Evolutionary conservation across 2,797 vertebrate genomes (phyloP).

Genomic region (Chaenodraco wilsoni): DNA sequence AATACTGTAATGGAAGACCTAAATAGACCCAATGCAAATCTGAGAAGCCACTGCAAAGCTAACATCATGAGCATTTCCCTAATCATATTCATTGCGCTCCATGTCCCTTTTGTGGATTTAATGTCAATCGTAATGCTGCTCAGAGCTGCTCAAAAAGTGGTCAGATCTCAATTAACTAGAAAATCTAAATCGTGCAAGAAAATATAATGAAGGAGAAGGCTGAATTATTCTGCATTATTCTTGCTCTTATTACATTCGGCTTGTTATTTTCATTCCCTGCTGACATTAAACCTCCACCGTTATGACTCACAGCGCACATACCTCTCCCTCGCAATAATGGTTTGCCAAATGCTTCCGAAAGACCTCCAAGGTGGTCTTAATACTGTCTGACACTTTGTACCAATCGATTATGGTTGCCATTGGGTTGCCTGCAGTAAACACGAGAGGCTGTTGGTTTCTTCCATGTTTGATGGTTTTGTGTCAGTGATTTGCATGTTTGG

Average conservation of each 20-base stretch:
- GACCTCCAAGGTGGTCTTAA: conserved; percentile 76
- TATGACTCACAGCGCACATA: conserved; percentile 35
- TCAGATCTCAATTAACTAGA: conserved; percentile 28
- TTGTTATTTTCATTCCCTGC: conserved; percentile 48
- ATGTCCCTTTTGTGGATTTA: conserved; percentile 28
- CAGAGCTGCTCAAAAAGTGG: conserved; percentile 10
- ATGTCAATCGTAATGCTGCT: conserved; percentile 23
- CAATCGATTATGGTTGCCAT: conserved; percentile 41
- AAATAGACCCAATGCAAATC: conserved; percentile 41
- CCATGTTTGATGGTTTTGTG: conserved; percentile 63
- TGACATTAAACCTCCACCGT: conserved; percentile 35
- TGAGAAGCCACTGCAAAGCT: conserved; percentile 6
- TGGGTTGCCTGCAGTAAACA: conserved; percentile 53
- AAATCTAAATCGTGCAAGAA: conserved; percentile 28
- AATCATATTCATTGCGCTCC: conserved; percentile 43
- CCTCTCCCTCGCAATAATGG: conserved; percentile 75
- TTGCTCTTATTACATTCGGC: conserved; percentile 40
- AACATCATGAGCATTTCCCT: conserved; percentile 32
- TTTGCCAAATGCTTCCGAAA: conserved; percentile 77
- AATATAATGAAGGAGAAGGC: conserved; percentile 31
- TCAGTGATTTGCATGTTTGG: conserved; percentile 74
- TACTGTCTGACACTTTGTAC: conserved; percentile 43
- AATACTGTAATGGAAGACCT: conserved; percentile 20
- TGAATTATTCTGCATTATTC: conserved; percentile 38
- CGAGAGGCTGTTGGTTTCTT: conserved; percentile 63